Evolutionary conservation across 2,113 vertebrate species (phyloP).

Genomic region (Jaculus jaculus): DNA sequence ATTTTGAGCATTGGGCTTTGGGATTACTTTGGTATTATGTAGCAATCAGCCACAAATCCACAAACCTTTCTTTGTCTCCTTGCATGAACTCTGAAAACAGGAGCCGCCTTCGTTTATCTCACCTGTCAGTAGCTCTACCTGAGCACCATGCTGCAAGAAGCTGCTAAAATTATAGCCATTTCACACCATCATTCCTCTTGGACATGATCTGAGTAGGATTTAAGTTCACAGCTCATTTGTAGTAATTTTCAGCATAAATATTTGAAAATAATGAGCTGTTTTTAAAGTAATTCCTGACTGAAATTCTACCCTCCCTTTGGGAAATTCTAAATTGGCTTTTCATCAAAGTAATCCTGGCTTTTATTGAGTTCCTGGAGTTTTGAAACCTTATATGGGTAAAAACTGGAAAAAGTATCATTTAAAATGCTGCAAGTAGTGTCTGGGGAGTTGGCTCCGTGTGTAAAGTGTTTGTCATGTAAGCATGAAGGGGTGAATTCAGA

Average conservation of each 20-base stretch:
- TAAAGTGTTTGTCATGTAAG: no score
- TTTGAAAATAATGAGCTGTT: slow-evolving; percentile 16
- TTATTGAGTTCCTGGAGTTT: slow-evolving; percentile 7
- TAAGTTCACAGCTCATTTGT: not conserved
- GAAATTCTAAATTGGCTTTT: slow-evolving; percentile 54
- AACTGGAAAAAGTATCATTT: slow-evolving; percentile 5
- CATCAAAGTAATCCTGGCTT: not conserved
- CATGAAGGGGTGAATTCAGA: no score
- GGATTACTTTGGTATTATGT: not conserved
- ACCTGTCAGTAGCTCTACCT: not conserved
- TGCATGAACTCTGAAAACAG: not conserved
- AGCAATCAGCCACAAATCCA: not conserved
- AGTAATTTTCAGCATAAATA: slow-evolving; percentile 16
- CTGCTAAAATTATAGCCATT: slow-evolving; percentile 16
- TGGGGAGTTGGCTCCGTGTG: not conserved
- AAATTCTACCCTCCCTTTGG: not conserved
- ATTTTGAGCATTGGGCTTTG: not conserved
- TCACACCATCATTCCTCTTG: not conserved
- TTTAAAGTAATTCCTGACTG: not conserved
- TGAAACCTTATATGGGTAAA: not conserved
- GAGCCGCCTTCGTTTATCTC: not conserved
- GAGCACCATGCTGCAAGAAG: not conserved
- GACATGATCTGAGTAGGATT: not conserved
- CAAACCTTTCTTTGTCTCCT: not conserved
- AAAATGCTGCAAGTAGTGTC: not conserved